A percentile compares a stretch with the other conserved stretches of the same genome.
These are phyloP conservation scores for Lycaena phlaeas DNA, from an alignment of 2,888 invertebrate species.

Conservation along the genomic window DNA sequence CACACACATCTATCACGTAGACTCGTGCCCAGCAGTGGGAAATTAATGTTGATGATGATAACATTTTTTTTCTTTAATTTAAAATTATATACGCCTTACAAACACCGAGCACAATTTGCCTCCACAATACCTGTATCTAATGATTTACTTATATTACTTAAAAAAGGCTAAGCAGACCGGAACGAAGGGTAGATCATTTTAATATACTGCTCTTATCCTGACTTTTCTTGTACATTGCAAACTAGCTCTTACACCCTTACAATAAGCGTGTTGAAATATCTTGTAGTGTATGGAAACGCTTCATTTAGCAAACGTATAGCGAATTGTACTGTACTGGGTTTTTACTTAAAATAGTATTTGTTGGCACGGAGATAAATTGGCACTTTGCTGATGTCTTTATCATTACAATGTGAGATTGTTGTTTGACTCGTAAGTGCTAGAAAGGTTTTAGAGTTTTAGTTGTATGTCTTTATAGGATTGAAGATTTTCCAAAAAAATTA, in stretches of 20 bases:
- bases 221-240: neutral
- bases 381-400: neutral
- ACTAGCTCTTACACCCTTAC: neutral
- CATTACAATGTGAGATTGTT: neutral
- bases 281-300: constrained; percentile 37
- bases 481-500: too few species aligned
- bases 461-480: too few species aligned
- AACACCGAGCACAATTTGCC: too few species aligned
- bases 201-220: neutral
- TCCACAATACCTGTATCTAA: too few species aligned
- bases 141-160: too few species aligned
- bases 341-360: constrained; percentile 38
- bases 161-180: constrained; percentile 2
- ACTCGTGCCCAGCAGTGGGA: too few species aligned
- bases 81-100: too few species aligned
- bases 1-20: too few species aligned
- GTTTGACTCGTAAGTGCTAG: too few species aligned
- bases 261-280: neutral
- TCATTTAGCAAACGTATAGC: constrained; percentile 70
- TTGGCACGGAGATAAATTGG: constrained; percentile 18
- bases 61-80: too few species aligned
- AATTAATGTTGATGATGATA: too few species aligned
- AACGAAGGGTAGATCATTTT: neutral
- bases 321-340: constrained; percentile 54
- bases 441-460: too few species aligned